Base-by-base conservation (phyloP, 2,888 invertebrate species). In the Nephrocerus scutellatus region DNA sequence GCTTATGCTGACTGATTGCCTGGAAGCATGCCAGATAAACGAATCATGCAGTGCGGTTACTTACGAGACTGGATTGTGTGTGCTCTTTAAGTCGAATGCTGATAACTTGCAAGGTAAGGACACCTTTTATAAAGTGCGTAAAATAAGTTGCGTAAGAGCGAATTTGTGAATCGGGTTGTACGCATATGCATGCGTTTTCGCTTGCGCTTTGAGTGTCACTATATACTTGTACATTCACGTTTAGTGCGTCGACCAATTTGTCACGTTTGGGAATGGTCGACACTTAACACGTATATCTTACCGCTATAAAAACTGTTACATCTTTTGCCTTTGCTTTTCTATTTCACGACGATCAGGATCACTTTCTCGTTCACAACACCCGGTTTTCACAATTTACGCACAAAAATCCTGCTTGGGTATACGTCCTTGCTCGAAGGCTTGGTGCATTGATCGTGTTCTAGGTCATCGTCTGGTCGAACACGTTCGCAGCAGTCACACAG, bases 301-400 rank as follows among this genome's bases (percentile, higher is more conserved):
- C n/a, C n/a, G n/a, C n/a, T n/a, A n/a, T n/a, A n/a, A n/a, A n/a
- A n/a, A n/a, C n/a, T n/a, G n/a, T n/a, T n/a, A n/a, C n/a, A n/a
- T n/a, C n/a, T n/a, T n/a, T n/a, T n/a, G n/a, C n/a, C n/a, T n/a
- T n/a, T n/a, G n/a, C 30, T 41, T 42, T 44, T 30, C 38, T 36
- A 26, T 12, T 23, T 36, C 33, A 21, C 13, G 28, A 13, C 23
- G 32, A 18, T 43, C 81, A 87, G 91, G 88, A 70, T 88, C 91
- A 43, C 74, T 92, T 64, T 86, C 88, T 50, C 84, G 86, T 65
- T 91, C 91, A 26, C 91, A 92, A 70, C 92, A 90, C 73, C 92
- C 92, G 39, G 92, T 92, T 56, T 92, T 92, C 74, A 92, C 92
- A 50, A 89, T 92, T 70, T 92, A 92, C 78, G 91, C 91, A 53